Evolutionary conservation across 2,113 vertebrate genomes (phyloP), one percentile per base, ranked within the genome.

Genomic region (Apteryx mantelli): DNA sequence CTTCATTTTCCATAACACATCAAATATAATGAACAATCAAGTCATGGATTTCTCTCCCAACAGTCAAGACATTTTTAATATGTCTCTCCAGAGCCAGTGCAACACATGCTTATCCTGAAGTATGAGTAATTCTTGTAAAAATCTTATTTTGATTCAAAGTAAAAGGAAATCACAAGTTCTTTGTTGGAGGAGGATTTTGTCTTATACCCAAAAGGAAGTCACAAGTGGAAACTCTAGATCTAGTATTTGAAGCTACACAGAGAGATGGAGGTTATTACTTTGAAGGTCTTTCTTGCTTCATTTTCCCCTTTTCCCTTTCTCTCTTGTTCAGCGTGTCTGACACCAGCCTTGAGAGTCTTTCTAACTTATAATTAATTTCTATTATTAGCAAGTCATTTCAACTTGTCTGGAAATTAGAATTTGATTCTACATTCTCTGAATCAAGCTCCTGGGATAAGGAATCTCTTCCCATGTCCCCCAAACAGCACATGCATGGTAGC

Each of bases 351-450:
- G 78, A 44, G 75, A 96, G 25, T 69, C 70, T 89, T 96, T 89
- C 48, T 90, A 87, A 88, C 95, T 97, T 89, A 77, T 96, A 95
- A 97, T 94, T 96, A 90, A 93, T 96, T 96, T 94, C 93, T 96
- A 93, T 94, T 96, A 90, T 94, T 97, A 96, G 82, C 22, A 94
- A 95, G 85, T 82, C 9, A 94, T 94, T 95, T 94, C 71, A 88
- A 26, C 50, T 77, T 81, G 20, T 82, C 82, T 94, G 46, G 36
- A 91, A 95, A 90, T 56, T 30, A 53, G 79, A 91, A 79, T 91
- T 95, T 91, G 63, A 80, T 91, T 94, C 61, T 86, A 81, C 19
- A 46, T 6, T 84, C 44, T 63, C 61, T 79, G 73, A 91, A 95
- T 55, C 42, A 75, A 86, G 86, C 61, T 94, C 90, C 28, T 60